Evolutionary conservation across 53 echinoderm and acorn worm species (phyloP).

Genomic region (Crossaster papposus): DNA sequence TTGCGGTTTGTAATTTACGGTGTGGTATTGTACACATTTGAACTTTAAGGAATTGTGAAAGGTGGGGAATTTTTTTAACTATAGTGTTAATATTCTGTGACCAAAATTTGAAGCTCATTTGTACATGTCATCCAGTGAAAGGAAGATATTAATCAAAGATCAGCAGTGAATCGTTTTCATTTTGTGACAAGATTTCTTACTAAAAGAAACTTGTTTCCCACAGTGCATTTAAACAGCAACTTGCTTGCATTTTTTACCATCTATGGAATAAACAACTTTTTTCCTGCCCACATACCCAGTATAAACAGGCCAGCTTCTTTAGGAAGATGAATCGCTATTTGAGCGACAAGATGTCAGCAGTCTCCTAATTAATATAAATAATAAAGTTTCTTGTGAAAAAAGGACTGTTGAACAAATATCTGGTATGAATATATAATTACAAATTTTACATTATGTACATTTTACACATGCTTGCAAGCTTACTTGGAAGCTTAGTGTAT

Average conservation of each 20-base stretch:
- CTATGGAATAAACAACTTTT: too few relatives aligned
- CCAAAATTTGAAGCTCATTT: neutral
- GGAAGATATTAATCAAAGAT: neutral
- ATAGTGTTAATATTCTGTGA: neutral
- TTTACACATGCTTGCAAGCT: neutral
- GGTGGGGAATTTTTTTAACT: neutral
- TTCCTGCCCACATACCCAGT: too few relatives aligned
- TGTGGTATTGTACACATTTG: neutral
- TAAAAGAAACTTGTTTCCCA: too few relatives aligned
- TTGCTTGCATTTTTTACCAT: too few relatives aligned
- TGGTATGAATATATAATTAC: neutral
- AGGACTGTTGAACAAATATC: neutral
- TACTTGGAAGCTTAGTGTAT: neutral
- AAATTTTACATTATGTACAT: neutral
- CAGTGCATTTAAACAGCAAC: too few relatives aligned
- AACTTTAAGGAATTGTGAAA: constrained; percentile 1
- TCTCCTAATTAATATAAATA: too few relatives aligned
- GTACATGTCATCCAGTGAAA: neutral
- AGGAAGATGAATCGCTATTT: too few relatives aligned
- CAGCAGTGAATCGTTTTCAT: neutral
- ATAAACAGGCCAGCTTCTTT: too few relatives aligned
- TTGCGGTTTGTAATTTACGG: neutral
- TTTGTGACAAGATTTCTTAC: too few relatives aligned
- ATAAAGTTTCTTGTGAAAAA: too few relatives aligned
- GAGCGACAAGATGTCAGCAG: too few relatives aligned